A percentile compares a stretch with the other conserved stretches of the same genome.
These are phyloP conservation scores for Bhutanitis thaidina DNA, from an alignment of 2,888 invertebrate genomes.

Conservation along the genomic window DNA sequence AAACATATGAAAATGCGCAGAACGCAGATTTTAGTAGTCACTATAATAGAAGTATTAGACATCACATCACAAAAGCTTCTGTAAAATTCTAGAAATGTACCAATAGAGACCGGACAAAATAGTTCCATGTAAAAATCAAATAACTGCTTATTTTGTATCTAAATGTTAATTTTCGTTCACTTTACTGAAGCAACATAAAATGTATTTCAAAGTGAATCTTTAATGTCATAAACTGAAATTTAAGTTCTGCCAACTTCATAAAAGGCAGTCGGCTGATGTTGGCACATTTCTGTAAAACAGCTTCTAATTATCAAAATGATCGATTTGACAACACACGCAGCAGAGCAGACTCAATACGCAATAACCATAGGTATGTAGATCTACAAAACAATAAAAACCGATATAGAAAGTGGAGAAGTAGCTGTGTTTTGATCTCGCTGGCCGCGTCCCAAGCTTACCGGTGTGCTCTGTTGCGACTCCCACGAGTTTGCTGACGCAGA, in stretches of 20 bases:
- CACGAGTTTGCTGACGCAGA: constrained; percentile 62
- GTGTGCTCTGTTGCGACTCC: constrained; percentile 66
- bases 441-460: constrained; percentile 72
- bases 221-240: no score
- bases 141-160: background rate
- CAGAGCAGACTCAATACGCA: constrained; percentile 74
- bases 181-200: no score
- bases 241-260: background rate
- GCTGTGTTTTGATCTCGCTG: constrained; percentile 55
- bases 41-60: constrained; percentile 56
- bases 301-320: constrained; percentile 68
- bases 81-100: constrained; percentile 62
- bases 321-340: constrained; percentile 75
- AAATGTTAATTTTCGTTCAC: no score
- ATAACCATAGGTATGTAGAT: constrained; percentile 62
- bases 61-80: constrained; percentile 78
- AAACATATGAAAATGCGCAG: constrained; percentile 38
- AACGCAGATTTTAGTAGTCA: constrained; percentile 39
- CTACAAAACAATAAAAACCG: constrained; percentile 74
- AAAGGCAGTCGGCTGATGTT: constrained; percentile 28
- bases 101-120: constrained; percentile 33
- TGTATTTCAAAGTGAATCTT: no score
- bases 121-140: background rate
- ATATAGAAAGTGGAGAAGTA: constrained; percentile 59
- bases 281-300: constrained; percentile 69